These are phyloP conservation scores for Stichodactyla mertensii DNA, from an alignment of 64 coral and sea anemone genomes.

Conservation along the genomic window DNA sequence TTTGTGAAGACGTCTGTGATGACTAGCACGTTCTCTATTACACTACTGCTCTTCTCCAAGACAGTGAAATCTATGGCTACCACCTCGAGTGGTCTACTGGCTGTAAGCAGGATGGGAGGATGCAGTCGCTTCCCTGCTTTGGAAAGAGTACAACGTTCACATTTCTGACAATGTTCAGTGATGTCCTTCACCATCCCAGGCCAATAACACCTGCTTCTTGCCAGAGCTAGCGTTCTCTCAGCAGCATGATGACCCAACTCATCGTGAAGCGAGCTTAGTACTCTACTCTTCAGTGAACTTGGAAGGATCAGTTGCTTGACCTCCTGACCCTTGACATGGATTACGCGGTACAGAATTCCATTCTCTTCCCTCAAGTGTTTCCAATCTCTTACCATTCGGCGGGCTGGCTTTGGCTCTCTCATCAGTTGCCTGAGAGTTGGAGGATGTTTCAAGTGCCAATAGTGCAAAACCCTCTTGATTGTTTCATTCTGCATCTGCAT, in stretches of 20 bases:
- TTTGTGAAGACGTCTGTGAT: slow-evolving; percentile 58
- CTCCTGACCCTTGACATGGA: too few relatives aligned
- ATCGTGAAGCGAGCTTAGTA: too few relatives aligned
- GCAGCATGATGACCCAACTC: too few relatives aligned
- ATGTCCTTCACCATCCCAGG: not conserved
- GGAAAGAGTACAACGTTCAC: slow-evolving; percentile 39
- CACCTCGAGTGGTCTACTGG: slow-evolving; percentile 31
- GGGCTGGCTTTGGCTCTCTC: slow-evolving; percentile 33
- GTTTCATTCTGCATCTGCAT: slow-evolving; percentile 29
- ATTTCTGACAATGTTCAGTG: slow-evolving; percentile 40
- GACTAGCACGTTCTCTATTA: slow-evolving; percentile 39
- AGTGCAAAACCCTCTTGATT: slow-evolving; percentile 46
- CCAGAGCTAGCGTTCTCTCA: too few relatives aligned
- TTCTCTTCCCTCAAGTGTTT: too few relatives aligned
- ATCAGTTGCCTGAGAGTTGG: slow-evolving; percentile 49
- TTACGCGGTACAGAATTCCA: too few relatives aligned
- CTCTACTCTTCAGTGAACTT: too few relatives aligned
- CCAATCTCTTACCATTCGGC: slow-evolving; percentile 39
- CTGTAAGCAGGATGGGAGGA: slow-evolving; percentile 35
- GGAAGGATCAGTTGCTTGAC: too few relatives aligned
- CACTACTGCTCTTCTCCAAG: slow-evolving; percentile 22
- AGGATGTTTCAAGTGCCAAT: slow-evolving; percentile 32
- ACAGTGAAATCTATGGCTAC: slow-evolving; percentile 58
- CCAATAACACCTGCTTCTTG: too few relatives aligned
- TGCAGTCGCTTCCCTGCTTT: slow-evolving; percentile 44